Evolutionary conservation across 23 tunicate genomes (phyloP).

Genomic region (Halocynthia aurantium): DNA sequence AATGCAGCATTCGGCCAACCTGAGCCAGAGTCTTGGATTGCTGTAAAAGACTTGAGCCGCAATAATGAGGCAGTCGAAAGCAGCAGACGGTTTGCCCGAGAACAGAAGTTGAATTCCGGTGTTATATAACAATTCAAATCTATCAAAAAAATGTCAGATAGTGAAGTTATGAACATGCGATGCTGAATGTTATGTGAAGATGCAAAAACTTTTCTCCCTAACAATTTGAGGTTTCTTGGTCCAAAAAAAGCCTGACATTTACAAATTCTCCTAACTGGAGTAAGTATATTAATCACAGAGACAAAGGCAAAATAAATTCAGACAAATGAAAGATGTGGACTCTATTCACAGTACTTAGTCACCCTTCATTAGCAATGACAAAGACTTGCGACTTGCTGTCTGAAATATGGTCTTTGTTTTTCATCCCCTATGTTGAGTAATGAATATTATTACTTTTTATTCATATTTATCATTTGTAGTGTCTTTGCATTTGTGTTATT

Average conservation of each 20-base stretch:
- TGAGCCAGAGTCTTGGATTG: conserved; percentile 83
- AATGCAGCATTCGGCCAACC: conserved; percentile 92
- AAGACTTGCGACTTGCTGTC: not conserved
- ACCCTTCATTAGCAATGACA: not conserved
- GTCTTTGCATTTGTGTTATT: conserved; percentile 29
- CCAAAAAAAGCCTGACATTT: no score
- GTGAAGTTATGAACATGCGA: not conserved
- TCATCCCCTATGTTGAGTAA: not conserved
- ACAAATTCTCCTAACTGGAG: no score
- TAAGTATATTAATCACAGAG: no score
- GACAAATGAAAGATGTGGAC: not conserved
- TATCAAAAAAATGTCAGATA: not conserved
- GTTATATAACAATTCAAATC: conserved; percentile 83
- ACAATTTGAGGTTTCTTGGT: no score
- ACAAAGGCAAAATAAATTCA: no score
- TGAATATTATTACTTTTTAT: conserved; percentile 36
- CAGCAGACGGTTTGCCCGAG: conserved; percentile 55
- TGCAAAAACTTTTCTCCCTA: not conserved
- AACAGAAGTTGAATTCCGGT: conserved; percentile 49
- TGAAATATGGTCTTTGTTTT: not conserved
- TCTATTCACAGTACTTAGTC: not conserved
- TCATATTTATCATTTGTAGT: conserved; percentile 41
- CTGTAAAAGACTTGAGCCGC: conserved; percentile 40
- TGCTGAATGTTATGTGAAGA: not conserved
- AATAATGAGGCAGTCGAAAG: conserved; percentile 65